Evolutionary conservation across 1,140 invertebrate species (phyloP).

Genomic region (Bombus soroeensis): DNA sequence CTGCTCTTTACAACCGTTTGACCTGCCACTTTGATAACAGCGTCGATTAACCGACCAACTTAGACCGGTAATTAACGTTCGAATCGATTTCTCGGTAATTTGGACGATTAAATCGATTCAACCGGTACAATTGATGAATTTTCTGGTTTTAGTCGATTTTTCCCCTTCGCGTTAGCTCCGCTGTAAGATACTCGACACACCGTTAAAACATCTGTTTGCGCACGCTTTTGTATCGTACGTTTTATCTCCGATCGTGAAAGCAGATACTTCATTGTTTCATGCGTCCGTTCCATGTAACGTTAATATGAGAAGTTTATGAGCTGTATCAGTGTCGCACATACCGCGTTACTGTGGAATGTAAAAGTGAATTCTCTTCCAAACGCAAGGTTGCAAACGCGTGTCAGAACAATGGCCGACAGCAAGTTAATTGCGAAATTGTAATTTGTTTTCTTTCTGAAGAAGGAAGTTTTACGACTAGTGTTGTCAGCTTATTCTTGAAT

Average conservation of each 20-base stretch:
- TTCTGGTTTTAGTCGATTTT: background rate
- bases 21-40: conserved; percentile 17
- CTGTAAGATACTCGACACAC: background rate
- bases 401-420: background rate
- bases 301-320: conserved; percentile 11
- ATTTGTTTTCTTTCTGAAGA: too few species aligned
- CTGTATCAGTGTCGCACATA: background rate
- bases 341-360: background rate
- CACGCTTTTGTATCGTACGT: background rate
- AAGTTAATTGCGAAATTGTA: background rate
- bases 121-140: too few species aligned
- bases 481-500: too few species aligned
- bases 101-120: background rate
- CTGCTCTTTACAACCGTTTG: background rate
- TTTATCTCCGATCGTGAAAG: conserved; percentile 19
- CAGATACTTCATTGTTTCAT: conserved; percentile 14
- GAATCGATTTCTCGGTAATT: background rate
- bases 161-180: background rate
- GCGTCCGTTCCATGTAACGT: background rate
- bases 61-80: background rate
- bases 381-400: too few species aligned
- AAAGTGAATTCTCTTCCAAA: background rate
- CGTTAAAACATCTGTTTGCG: conserved; percentile 18
- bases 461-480: too few species aligned
- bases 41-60: background rate